These are phyloP conservation scores for Saguinus imperator DNA, from an alignment of 2,113 vertebrate genomes.

Conservation along the genomic window DNA sequence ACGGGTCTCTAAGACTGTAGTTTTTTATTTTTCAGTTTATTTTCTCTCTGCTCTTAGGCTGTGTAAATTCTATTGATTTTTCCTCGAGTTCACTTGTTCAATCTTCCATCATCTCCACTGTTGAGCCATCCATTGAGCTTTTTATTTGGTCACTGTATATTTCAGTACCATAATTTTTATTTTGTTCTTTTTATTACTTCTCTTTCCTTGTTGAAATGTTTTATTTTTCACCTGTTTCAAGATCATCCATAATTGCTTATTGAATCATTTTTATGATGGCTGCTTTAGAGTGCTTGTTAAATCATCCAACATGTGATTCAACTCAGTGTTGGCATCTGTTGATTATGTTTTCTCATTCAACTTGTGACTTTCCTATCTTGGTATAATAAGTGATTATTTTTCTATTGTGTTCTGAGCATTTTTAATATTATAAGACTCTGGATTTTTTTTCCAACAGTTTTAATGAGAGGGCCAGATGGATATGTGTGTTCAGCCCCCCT, in stretches of 20 bases:
- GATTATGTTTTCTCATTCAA: slow-evolving; percentile 44
- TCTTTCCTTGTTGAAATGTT: slow-evolving; percentile 32
- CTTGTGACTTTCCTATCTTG: slow-evolving; percentile 41
- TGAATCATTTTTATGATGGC: slow-evolving; percentile 52
- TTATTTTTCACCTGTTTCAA: slow-evolving; percentile 49
- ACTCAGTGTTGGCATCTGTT: not conserved
- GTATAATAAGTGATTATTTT: not conserved
- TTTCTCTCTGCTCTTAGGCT: not conserved
- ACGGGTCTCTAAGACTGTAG: not conserved
- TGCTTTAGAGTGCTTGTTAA: slow-evolving; percentile 59
- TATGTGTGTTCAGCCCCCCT: not conserved
- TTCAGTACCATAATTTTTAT: slow-evolving; percentile 27
- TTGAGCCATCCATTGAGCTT: not conserved
- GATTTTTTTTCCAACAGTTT: not conserved
- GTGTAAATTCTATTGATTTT: not conserved
- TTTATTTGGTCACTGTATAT: not conserved
- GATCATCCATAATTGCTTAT: slow-evolving; percentile 55
- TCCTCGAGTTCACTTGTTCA: not conserved
- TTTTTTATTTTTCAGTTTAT: not conserved
- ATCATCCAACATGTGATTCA: not conserved
- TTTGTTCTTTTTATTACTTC: slow-evolving; percentile 41
- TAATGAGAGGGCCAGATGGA: not conserved
- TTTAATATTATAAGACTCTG: slow-evolving; percentile 15
- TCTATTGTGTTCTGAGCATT: not conserved
- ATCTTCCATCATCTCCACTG: not conserved